Percentiles rank a stretch among this genome's conserved stretches.
Evolutionary conservation across 2,797 vertebrate genomes (phyloP).

Genomic region (Chrosomus eos): DNA sequence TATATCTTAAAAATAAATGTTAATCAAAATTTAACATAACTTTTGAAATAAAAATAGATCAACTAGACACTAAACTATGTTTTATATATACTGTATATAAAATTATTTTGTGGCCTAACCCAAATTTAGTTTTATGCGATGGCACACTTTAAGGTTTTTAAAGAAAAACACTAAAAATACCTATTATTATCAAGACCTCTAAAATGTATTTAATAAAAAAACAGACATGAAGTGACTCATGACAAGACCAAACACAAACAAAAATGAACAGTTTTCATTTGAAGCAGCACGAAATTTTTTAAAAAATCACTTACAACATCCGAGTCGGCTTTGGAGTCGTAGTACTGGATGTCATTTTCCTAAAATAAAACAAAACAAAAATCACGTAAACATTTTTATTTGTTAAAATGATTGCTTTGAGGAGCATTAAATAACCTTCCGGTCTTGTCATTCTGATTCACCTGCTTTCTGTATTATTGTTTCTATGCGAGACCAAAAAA

Average conservation of each 20-base stretch:
- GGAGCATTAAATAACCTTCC: neutral
- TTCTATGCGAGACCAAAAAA: neutral
- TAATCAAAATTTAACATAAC: too few relatives aligned
- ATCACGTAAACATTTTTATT: constrained; percentile 36
- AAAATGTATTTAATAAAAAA: neutral
- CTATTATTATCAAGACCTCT: neutral
- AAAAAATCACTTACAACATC: constrained; percentile 88
- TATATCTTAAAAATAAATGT: too few relatives aligned
- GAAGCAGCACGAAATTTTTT: neutral
- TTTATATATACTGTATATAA: neutral
- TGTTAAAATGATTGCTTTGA: neutral
- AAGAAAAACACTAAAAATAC: neutral
- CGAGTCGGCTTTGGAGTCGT: constrained; percentile 94
- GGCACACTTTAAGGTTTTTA: neutral
- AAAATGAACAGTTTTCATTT: neutral
- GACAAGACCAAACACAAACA: neutral
- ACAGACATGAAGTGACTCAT: neutral
- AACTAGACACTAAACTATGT: too few relatives aligned
- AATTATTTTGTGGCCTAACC: neutral
- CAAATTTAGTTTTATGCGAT: neutral
- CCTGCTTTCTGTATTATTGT: neutral
- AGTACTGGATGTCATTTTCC: constrained; percentile 95
- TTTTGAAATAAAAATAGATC: too few relatives aligned
- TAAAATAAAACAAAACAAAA: constrained; percentile 77
- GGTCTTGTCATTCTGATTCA: neutral